Percentiles rank a stretch among this genome's conserved stretches.
Evolutionary conservation across 2,113 vertebrate genomes (phyloP).

Genomic region (Dinomys branickii): DNA sequence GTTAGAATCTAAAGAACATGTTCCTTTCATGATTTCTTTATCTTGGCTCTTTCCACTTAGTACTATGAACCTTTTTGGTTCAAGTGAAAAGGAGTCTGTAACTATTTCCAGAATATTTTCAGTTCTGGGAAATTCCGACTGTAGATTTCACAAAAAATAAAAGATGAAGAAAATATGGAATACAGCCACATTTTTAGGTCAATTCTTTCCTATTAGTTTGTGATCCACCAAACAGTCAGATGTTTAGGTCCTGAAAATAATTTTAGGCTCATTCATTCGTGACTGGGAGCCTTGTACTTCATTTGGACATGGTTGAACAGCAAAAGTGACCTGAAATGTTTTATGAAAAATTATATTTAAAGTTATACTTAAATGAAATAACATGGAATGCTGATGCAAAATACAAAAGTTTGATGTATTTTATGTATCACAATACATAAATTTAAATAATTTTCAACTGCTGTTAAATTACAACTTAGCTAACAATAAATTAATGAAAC

Average conservation of each 20-base stretch:
- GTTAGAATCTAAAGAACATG: background rate
- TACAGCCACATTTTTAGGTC: background rate
- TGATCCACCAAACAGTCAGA: constrained; percentile 38
- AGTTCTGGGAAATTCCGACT: constrained; percentile 1
- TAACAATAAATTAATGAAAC: constrained; percentile 49
- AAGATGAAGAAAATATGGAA: constrained; percentile 13
- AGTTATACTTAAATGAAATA: constrained; percentile 69
- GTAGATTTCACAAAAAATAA: constrained; percentile 47
- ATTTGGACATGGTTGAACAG: constrained; percentile 37
- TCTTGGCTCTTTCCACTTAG: background rate
- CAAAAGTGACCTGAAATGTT: constrained; percentile 70
- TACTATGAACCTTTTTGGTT: background rate
- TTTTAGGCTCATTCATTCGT: constrained; percentile 14
- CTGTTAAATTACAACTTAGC: constrained; percentile 48
- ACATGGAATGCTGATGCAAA: constrained; percentile 64
- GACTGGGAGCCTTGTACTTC: background rate
- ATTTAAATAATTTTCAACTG: constrained; percentile 50
- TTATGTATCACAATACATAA: constrained; percentile 61
- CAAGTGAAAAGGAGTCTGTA: background rate
- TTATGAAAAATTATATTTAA: constrained; percentile 69
- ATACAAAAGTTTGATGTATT: constrained; percentile 65
- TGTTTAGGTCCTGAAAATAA: constrained; percentile 11
- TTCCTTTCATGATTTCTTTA: background rate
- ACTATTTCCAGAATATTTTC: constrained; percentile 13
- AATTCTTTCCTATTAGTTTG: background rate